Evolutionary conservation across 2,113 vertebrate species (phyloP), one percentile per base, ranked within the genome.

Genomic region (Pedionomus torquatus): DNA sequence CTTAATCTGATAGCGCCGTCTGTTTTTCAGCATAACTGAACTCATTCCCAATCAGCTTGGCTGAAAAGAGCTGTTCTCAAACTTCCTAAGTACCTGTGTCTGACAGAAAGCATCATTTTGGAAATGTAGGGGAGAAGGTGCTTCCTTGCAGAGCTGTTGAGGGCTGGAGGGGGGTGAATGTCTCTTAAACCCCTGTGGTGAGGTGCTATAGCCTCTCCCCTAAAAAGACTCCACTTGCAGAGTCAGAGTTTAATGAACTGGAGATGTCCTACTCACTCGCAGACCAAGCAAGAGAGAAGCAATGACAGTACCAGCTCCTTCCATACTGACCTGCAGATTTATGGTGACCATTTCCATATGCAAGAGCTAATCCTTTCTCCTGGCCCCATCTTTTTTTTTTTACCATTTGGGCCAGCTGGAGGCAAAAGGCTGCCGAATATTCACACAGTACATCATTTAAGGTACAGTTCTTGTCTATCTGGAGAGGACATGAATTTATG

Each of bases 81-180:
- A 37, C 48, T 37, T 55, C 39, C 31, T 60, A 65, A 44, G 46
- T 21, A 39, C 35, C 68, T 13, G 13, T 21, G 74, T 66, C 77
- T 87, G 64, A 79, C 41, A 66, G 64, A 66, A 77, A 58, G 31
- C 66, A 68, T 23, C 11, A 31, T 60, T 92, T 94, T 55, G 60
- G 52, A 69, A 87, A 63, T 71, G 35, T 10, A 81, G 16, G 1
- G 1, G 35, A 64, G 35, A 78, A 69, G 0, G 1, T 1, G 1
- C 15, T 30, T 78, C 52, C 51, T 75, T 48, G 6, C 17, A 37
- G 75, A 21, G 13, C 3, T 71, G 8, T 41, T 0, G 0, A 8
- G 15, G 14, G 28, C 0, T 1, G 43, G 28, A 71, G 44, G 1
- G 6, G 13, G 13, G 3, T 70, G 31, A 82, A 35, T 19, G 13